Base-by-base conservation (phyloP, 2,888 invertebrate genomes). In the Andrena camellia region DNA sequence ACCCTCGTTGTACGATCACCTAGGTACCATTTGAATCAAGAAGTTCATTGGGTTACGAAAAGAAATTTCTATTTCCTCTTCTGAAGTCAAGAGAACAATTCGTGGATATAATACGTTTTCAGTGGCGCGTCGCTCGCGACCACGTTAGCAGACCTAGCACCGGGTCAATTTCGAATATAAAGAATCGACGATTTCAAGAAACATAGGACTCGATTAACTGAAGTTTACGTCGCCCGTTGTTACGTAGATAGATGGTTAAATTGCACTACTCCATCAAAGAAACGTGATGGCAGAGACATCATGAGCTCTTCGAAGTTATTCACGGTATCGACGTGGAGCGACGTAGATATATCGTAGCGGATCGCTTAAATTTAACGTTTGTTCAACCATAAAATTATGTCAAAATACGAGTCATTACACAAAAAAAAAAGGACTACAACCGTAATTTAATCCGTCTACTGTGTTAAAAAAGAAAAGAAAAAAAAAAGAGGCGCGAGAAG, bases 181-280 rank as follows among this genome's bases (percentile, higher is more conserved):
- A 29, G 31, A 50, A 33, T 3, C 33, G 31, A 3, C 8, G 13
- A 42, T 42, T 42, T 42, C 42, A 42, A 42, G 17, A 79, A 29
- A 23, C 26, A 60, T 69, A 13, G 54, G 10, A 54, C 33, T 64
- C 54, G 23, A n/a, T 26, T 42, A n/a, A 60, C 20, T 66, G 35
- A 81, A 42, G 59, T 62, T 75, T 78, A 75, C 70, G 54, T 42
- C 54, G 26, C 33, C 13, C 10, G 10, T 31, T 72, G 2, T 67
- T 52, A 17, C 64, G 17, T 10, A 66, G 64, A 64, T 67, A 64
- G 69, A 54, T 75, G 64, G 79, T 72, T 64, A 67, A 76, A 87
- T 87, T 87, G 89, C 88, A 89, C 89, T 85, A 83, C 81, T 87
- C 76, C 81, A 63, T 81, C 26, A 52, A 82, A 42, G 42, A 42